A percentile compares a stretch with the other conserved stretches of the same genome.
Evolutionary conservation across 1,140 invertebrate genomes (phyloP).

Genomic region (Bemisia tabaci): DNA sequence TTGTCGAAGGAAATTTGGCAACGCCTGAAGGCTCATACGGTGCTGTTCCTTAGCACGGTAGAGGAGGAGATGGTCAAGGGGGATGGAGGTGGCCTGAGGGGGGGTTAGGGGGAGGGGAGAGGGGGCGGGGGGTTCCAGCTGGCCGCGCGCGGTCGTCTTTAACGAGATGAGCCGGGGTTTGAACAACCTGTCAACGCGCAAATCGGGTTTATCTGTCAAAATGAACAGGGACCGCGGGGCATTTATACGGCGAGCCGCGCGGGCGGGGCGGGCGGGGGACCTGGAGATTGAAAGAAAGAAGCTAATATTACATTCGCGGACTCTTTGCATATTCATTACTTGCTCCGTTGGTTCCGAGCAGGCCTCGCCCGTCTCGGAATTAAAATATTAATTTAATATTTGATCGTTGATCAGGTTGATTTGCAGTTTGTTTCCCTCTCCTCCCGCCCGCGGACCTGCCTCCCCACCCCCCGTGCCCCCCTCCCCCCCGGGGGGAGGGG

Average conservation of each 20-base stretch:
- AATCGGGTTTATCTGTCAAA: neutral
- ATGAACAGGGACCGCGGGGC: neutral
- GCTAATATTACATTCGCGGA: neutral
- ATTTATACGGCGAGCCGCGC: neutral
- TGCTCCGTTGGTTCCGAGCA: neutral
- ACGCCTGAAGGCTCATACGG: too few relatives aligned
- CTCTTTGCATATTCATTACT: neutral
- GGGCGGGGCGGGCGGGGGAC: too few relatives aligned
- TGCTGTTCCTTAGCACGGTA: too few relatives aligned
- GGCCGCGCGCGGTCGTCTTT: neutral
- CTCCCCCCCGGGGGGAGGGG: neutral
- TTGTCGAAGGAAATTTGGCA: too few relatives aligned
- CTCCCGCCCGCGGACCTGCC: too few relatives aligned
- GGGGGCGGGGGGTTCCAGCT: too few relatives aligned
- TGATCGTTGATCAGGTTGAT: neutral
- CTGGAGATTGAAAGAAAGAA: neutral
- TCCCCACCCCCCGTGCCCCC: too few relatives aligned
- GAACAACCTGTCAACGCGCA: neutral
- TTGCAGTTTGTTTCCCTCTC: neutral
- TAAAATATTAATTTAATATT: constrained; percentile 1
- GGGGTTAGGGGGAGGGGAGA: too few relatives aligned
- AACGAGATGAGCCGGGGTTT: neutral
- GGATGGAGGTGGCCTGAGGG: too few relatives aligned
- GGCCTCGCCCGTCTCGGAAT: neutral
- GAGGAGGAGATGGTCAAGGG: too few relatives aligned